A percentile compares a stretch with the other conserved stretches of the same genome.
These are phyloP conservation scores for Argynnis bischoffii DNA, from an alignment of 2,888 invertebrate genomes.

Conservation along the genomic window DNA sequence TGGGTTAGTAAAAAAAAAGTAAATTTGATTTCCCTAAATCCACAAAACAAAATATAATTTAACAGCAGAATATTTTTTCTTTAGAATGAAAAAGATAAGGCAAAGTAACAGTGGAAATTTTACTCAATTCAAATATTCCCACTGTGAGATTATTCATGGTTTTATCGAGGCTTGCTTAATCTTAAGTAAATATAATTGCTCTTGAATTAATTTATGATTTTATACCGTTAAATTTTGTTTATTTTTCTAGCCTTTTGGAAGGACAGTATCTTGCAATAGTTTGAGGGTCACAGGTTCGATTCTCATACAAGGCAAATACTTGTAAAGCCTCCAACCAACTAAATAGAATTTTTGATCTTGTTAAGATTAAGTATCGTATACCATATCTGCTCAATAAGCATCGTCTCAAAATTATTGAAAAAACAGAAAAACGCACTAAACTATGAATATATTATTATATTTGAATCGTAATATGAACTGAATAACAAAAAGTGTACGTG, in stretches of 20 bases:
- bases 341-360: background rate
- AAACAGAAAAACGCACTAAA: no score
- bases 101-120: conserved; percentile 48
- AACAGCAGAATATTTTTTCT: no score
- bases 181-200: conserved; percentile 16
- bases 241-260: background rate
- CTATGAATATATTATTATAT: background rate
- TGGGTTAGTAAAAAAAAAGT: no score
- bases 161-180: conserved; percentile 14
- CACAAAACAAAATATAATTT: no score
- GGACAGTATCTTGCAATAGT: no score
- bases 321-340: no score
- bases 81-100: no score
- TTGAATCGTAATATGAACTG: background rate
- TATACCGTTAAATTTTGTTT: background rate
- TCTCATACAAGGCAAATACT: no score
- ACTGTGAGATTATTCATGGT: conserved; percentile 17
- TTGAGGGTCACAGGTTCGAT: no score
- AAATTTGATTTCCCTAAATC: no score
- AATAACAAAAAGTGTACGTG: conserved; percentile 7
- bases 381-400: no score
- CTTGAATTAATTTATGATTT: background rate
- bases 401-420: no score
- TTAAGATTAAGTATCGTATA: background rate
- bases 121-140: conserved; percentile 41